Conservation (phyloP, 2,113 vertebrate genomes). For the Chaetura pelagica region DNA sequence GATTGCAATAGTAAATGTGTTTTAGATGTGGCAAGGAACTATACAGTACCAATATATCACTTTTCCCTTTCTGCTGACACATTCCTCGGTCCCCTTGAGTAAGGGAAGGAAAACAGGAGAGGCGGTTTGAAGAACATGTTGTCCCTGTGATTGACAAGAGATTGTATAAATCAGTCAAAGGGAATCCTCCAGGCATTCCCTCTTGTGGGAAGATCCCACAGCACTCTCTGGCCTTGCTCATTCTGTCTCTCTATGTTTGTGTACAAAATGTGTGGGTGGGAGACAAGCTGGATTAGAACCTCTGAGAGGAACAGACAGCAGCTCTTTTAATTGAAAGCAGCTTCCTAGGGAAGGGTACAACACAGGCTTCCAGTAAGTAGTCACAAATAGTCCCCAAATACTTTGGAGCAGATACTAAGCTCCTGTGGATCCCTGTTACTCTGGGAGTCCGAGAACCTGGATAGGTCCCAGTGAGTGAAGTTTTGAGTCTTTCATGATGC, state of each 20-base stretch:
- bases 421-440: constrained; percentile 29
- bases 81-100: constrained; percentile 49
- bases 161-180: constrained; percentile 71
- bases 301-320: constrained; percentile 73
- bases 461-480: not conserved
- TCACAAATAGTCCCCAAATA: not conserved
- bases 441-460: constrained; percentile 34
- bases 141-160: constrained; percentile 72
- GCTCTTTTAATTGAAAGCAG: constrained; percentile 81
- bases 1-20: constrained; percentile 12
- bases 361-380: constrained; percentile 35
- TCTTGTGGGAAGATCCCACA: constrained; percentile 72
- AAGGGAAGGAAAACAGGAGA: constrained; percentile 67
- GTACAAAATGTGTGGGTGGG: constrained; percentile 75
- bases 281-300: constrained; percentile 76
- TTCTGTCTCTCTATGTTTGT: constrained; percentile 62
- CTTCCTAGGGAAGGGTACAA: constrained; percentile 51
- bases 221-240: constrained; percentile 40
- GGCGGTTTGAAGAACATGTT: constrained; percentile 62
- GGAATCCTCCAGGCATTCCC: constrained; percentile 76
- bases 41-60: not conserved
- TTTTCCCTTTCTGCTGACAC: constrained; percentile 45
- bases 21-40: constrained; percentile 59
- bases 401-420: constrained; percentile 32
- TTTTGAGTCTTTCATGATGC: not conserved